Conservation (phyloP, 2,797 vertebrate genomes). For the Sebastes paucispinis region DNA sequence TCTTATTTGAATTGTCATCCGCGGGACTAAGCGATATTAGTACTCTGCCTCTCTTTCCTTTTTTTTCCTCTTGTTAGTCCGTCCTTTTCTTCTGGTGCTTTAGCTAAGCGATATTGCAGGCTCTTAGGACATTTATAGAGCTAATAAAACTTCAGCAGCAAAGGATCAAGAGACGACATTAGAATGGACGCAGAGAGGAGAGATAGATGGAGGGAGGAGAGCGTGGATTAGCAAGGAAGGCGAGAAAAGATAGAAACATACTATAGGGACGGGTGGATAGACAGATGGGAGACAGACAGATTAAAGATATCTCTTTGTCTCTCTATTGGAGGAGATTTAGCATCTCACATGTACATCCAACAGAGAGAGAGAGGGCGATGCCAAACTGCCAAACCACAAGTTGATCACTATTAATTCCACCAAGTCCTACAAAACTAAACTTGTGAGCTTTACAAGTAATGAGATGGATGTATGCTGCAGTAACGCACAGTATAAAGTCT, state of each 20-base stretch:
- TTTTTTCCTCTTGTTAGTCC: constrained; percentile 27
- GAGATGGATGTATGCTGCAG: background rate
- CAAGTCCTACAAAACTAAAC: background rate
- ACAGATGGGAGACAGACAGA: constrained; percentile 9
- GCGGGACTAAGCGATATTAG: constrained; percentile 50
- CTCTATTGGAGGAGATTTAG: background rate
- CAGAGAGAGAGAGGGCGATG: background rate
- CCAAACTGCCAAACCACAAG: background rate
- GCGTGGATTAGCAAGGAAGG: constrained; percentile 38
- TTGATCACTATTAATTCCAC: constrained; percentile 1
- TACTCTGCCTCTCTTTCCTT: constrained; percentile 6
- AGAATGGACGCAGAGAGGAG: constrained; percentile 37
- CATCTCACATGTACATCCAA: background rate
- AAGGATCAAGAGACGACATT: constrained; percentile 66
- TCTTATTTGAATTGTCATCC: constrained; percentile 67
- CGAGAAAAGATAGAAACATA: constrained; percentile 33
- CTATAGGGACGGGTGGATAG: constrained; percentile 1
- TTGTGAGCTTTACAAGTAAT: background rate
- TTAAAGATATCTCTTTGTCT: background rate
- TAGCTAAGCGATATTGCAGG: constrained; percentile 65
- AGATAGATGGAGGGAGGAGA: constrained; percentile 40
- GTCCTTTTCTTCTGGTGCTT: constrained; percentile 56
- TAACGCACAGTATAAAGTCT: background rate
- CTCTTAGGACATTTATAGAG: constrained; percentile 82
- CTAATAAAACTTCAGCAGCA: constrained; percentile 79